Evolutionary conservation across 1,140 invertebrate species (phyloP).

Genomic region (Phocides pigmalion): DNA sequence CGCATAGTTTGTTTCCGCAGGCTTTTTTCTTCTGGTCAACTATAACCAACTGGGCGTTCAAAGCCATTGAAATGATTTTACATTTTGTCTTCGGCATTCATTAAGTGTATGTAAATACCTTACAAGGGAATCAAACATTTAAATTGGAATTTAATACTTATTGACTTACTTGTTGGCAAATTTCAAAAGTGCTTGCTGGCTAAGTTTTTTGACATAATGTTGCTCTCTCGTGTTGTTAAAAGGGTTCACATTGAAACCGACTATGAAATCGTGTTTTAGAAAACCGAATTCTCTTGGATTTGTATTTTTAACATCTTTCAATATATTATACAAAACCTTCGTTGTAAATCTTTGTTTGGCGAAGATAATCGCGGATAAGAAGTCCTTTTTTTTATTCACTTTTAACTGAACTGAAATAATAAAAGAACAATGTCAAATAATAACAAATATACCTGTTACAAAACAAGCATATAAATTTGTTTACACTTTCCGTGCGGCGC

Average conservation of each 20-base stretch:
- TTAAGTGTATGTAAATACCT: too few relatives aligned
- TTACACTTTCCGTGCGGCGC: too few relatives aligned
- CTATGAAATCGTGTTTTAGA: conserved; percentile 88
- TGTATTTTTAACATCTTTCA: conserved; percentile 84
- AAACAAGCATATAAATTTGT: too few relatives aligned
- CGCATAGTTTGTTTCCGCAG: too few relatives aligned
- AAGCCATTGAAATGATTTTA: too few relatives aligned
- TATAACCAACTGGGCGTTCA: too few relatives aligned
- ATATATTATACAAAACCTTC: conserved; percentile 89
- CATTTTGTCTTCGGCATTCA: too few relatives aligned
- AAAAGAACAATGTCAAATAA: not conserved
- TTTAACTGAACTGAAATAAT: conserved; percentile 58
- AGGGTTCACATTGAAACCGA: conserved; percentile 86
- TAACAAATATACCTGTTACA: too few relatives aligned
- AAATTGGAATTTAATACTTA: too few relatives aligned
- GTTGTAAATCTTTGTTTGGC: conserved; percentile 91
- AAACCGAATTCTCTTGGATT: conserved; percentile 83
- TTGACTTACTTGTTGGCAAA: conserved; percentile 80
- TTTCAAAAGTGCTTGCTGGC: conserved; percentile 75
- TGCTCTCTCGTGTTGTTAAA: conserved; percentile 83
- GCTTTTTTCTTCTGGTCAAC: too few relatives aligned
- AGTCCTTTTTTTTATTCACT: conserved; percentile 60
- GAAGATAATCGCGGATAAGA: conserved; percentile 93
- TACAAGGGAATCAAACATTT: too few relatives aligned
- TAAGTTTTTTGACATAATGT: conserved; percentile 86